Percentiles rank a stretch among this genome's conserved stretches.
These are phyloP conservation scores for Zoanthus sansibaricus DNA, from an alignment of 92 coral and sea anemone genomes.

Conservation along the genomic window DNA sequence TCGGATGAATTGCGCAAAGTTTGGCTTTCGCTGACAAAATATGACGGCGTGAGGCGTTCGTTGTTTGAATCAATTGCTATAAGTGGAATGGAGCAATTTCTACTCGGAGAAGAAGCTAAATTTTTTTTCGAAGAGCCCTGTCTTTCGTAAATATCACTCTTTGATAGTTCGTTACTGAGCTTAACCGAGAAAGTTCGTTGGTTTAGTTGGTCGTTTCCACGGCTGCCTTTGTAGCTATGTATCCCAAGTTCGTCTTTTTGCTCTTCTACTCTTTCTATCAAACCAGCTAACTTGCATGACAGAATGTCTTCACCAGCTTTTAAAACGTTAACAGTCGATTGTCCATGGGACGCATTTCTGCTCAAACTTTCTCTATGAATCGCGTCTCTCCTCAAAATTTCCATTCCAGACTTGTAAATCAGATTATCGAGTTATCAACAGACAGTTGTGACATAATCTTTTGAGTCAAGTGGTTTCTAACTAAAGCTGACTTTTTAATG, in stretches of 20 bases:
- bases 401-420: slow-evolving; percentile 32
- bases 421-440: slow-evolving; percentile 24
- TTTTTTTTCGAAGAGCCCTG: background rate
- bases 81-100: slow-evolving; percentile 69
- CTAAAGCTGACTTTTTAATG: too few relatives aligned
- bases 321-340: background rate
- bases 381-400: slow-evolving; percentile 6
- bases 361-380: background rate
- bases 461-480: too few relatives aligned
- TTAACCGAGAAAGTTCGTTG: background rate
- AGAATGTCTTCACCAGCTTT: slow-evolving; percentile 50
- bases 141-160: background rate
- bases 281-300: slow-evolving; percentile 70
- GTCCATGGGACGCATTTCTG: background rate
- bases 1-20: slow-evolving; percentile 46
- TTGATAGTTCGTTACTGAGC: background rate
- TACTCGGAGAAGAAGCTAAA: slow-evolving; percentile 45
- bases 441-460: background rate
- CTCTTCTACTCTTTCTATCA: slow-evolving; percentile 75
- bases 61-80: slow-evolving; percentile 82
- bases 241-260: slow-evolving; percentile 74
- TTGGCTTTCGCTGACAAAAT: slow-evolving; percentile 68
- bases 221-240: background rate
- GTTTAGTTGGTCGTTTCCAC: background rate
- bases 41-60: slow-evolving; percentile 31